Percentiles rank a stretch among this genome's conserved stretches.
Evolutionary conservation across 2,888 invertebrate genomes (phyloP).

Genomic region (Craniophora ligustri): DNA sequence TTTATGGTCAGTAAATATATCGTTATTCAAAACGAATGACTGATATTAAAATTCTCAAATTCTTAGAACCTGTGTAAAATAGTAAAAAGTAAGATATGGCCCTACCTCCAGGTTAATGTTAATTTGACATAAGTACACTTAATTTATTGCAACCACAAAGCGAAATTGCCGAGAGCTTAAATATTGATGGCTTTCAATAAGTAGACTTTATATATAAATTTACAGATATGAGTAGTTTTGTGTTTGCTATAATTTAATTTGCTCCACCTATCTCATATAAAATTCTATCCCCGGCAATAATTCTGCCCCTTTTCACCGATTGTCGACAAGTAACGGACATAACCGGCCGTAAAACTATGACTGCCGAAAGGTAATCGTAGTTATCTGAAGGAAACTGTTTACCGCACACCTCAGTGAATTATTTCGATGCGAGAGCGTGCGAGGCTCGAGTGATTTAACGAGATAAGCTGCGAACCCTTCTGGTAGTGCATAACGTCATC

Average conservation of each 20-base stretch:
- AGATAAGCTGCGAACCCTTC: conserved; percentile 84
- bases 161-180: no score
- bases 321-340: conserved; percentile 53
- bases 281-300: conserved; percentile 54
- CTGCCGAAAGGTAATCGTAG: conserved; percentile 61
- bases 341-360: conserved; percentile 62
- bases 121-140: no score
- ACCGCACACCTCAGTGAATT: conserved; percentile 72
- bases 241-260: conserved; percentile 5
- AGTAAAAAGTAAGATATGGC: no score
- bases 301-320: conserved; percentile 50
- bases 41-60: neutral
- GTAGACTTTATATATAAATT: conserved; percentile 16
- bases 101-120: no score
- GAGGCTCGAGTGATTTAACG: conserved; percentile 75
- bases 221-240: neutral
- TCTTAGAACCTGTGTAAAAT: no score
- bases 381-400: conserved; percentile 73
- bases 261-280: conserved; percentile 44
- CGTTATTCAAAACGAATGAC: no score
- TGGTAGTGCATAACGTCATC: conserved; percentile 87
- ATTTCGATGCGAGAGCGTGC: conserved; percentile 64
- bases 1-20: neutral
- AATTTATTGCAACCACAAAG: no score
- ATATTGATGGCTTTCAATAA: no score